Percentiles rank a stretch among this genome's conserved stretches.
These are phyloP conservation scores for Ormyrus rosae DNA, from an alignment of 2,888 invertebrate species.

Conservation along the genomic window DNA sequence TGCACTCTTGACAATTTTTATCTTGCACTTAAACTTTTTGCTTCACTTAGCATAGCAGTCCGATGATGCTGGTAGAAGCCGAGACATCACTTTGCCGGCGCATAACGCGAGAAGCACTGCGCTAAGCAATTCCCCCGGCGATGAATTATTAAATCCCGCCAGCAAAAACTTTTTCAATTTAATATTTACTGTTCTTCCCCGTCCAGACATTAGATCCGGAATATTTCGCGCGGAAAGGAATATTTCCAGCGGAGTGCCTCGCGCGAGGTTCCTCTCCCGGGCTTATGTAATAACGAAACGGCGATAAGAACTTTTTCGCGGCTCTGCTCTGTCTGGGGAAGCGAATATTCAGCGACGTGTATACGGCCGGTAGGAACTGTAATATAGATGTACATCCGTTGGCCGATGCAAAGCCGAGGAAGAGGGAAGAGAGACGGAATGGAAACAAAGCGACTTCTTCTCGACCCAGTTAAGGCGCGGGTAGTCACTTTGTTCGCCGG, in stretches of 20 bases:
- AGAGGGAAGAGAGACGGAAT: neutral
- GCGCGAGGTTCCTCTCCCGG: neutral
- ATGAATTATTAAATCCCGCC: constrained; percentile 45
- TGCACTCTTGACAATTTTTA: neutral
- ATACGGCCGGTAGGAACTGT: neutral
- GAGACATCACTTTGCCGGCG: constrained; percentile 17
- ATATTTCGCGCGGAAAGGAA: neutral
- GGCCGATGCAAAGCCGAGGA: neutral
- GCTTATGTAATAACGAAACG: constrained; percentile 24
- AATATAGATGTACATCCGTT: constrained; percentile 7
- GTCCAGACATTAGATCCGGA: neutral
- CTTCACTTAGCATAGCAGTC: constrained; percentile 16
- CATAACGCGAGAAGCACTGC: neutral
- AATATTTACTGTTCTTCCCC: constrained; percentile 27
- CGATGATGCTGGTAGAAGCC: neutral
- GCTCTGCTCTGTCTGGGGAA: neutral
- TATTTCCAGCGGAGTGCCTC: neutral
- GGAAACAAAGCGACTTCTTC: neutral
- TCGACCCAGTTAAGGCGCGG: neutral
- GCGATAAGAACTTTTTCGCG: constrained; percentile 36
- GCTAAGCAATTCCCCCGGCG: neutral
- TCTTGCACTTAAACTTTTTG: neutral
- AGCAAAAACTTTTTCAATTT: constrained; percentile 42
- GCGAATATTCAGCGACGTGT: constrained; percentile 17
- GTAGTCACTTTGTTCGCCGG: neutral